Conservation (phyloP, 2,797 vertebrate genomes). For the Bradypodion ventrale region DNA sequence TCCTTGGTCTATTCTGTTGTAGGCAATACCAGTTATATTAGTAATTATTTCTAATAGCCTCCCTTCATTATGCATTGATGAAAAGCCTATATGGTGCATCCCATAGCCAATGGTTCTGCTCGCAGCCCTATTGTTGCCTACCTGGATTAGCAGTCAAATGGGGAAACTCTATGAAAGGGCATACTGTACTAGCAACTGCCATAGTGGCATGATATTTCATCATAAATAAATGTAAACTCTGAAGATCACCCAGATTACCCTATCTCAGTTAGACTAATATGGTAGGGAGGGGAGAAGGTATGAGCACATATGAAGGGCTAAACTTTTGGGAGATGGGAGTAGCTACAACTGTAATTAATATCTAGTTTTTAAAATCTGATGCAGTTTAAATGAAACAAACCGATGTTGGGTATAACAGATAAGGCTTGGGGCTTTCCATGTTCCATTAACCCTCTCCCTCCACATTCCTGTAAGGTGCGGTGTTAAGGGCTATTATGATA, state of each 20-base stretch:
- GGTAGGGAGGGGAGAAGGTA: too few relatives aligned
- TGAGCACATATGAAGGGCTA: neutral
- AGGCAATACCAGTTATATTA: neutral
- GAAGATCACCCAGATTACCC: neutral
- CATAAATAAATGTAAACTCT: too few relatives aligned
- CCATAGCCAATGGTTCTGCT: too few relatives aligned
- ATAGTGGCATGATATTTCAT: neutral
- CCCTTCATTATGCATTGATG: neutral
- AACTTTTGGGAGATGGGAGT: neutral
- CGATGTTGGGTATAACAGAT: too few relatives aligned
- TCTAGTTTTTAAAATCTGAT: neutral
- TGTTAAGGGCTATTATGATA: neutral
- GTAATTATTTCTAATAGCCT: neutral
- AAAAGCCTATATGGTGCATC: neutral
- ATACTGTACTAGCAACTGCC: neutral
- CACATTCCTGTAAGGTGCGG: too few relatives aligned
- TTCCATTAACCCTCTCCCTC: too few relatives aligned
- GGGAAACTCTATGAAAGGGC: neutral
- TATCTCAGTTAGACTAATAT: too few relatives aligned
- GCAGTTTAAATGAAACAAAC: too few relatives aligned
- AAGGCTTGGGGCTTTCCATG: too few relatives aligned
- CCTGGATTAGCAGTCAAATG: neutral
- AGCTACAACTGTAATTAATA: neutral
- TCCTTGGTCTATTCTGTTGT: neutral
- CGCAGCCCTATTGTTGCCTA: neutral